phyloP scores from a whole-genome alignment of 92 coral and sea anemone species.

The Porites evermanni region DNA sequence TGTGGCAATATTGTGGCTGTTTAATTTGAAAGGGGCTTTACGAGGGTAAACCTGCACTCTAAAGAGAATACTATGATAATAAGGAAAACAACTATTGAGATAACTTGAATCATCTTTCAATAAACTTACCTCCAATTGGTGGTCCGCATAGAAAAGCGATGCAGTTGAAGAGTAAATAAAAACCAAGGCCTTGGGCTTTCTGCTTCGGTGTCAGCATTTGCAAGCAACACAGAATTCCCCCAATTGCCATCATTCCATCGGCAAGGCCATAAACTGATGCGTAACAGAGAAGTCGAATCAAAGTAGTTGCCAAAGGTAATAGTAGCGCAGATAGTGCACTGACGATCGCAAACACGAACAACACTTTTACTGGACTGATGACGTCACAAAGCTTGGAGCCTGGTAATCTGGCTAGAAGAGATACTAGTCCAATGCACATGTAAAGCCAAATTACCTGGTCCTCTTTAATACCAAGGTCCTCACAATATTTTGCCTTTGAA shows the following conservation, averaged over 20 bases:
- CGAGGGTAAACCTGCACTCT: too few relatives aligned
- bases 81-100: too few relatives aligned
- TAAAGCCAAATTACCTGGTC: conserved; percentile 48
- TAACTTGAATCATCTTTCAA: not conserved
- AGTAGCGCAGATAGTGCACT: conserved; percentile 25
- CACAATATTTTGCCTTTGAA: conserved; percentile 39
- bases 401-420: conserved; percentile 46
- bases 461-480: conserved; percentile 38
- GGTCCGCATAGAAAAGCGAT: conserved; percentile 34
- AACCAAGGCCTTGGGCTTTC: conserved; percentile 54
- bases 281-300: conserved; percentile 24
- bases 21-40: too few relatives aligned
- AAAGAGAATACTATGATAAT: too few relatives aligned
- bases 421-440: conserved; percentile 34
- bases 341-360: not conserved
- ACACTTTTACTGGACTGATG: conserved; percentile 18
- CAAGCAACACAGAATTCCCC: conserved; percentile 8
- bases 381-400: conserved; percentile 49
- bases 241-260: conserved; percentile 51
- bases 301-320: conserved; percentile 43
- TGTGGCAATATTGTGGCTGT: too few relatives aligned
- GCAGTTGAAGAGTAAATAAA: conserved; percentile 7
- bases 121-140: conserved; percentile 56
- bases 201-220: conserved; percentile 26
- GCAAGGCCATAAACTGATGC: conserved; percentile 43